Evolutionary conservation across 1,140 invertebrate species (phyloP), one percentile per base, ranked within the genome.

Genomic region (Musca vetustissima): DNA sequence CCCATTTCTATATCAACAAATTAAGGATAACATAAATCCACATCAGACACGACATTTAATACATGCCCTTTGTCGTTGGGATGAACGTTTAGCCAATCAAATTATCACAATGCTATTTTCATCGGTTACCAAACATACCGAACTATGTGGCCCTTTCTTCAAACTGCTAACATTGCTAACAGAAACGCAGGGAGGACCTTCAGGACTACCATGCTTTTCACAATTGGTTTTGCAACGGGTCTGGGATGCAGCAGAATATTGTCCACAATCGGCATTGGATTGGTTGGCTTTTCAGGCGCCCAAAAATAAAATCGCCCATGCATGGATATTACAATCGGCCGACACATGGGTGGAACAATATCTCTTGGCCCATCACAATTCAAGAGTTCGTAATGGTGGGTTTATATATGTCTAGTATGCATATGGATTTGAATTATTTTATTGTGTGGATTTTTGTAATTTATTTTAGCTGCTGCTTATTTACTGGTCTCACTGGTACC

Each of bases 1-100:
- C 83, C 93, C 93, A 36, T 98, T 98, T 83, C 84, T 98, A 21
- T 94, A 95, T 82, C 95, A 96, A 83, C 95, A 97, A 86, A 96
- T 96, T 57, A 90, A 93, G 73, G 96, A 98, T 81, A 92, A 91
- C 73, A 92, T 97, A 66, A 97, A 97, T 84, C 84, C 96, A 36
- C 90, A 95, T 75, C 94, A 97, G 83, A 96, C 95, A 3, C 89
- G 93, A 71, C 94, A 95, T 81, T 85, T 98, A 28, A 95, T 98
- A 69, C 95, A 95, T 81, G 94, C 93, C 22, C 85, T 98, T 19
- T 95, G 93, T 74, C 89, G 93, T 24, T 96, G 92, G 87, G 95
- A 96, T 83, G 94, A 96, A 71, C 85, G 90, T 71, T 83, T 96
- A 19, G 94, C 94, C 25, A 88, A 90, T 71, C 91, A 92, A 76